phyloP scores from a whole-genome alignment of 2,113 vertebrate genomes.

The Eudyptes chrysolophus region DNA sequence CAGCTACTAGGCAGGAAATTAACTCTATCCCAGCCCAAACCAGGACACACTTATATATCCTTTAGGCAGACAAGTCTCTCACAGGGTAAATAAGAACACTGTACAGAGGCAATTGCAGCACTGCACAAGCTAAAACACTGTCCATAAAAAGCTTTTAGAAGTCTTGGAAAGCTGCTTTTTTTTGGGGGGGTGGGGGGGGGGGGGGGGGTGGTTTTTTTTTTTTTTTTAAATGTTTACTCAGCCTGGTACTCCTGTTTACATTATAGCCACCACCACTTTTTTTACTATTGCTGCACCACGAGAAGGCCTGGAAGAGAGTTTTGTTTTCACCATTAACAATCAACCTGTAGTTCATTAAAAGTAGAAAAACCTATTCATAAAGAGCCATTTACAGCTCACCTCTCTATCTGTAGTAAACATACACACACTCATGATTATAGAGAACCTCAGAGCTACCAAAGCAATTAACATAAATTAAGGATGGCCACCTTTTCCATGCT shows the following conservation, averaged over 20 bases:
- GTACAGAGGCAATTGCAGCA: background rate
- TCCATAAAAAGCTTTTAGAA: background rate
- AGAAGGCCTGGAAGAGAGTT: background rate
- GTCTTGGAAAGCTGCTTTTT: background rate
- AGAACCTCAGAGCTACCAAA: background rate
- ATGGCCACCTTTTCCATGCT: background rate
- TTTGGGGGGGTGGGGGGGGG: accelerated
- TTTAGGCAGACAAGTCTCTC: background rate
- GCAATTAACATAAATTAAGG: background rate
- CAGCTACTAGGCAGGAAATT: too few species aligned
- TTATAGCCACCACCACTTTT: background rate
- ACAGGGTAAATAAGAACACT: background rate
- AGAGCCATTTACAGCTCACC: background rate
- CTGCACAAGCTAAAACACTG: background rate
- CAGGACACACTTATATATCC: background rate
- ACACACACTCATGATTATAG: background rate
- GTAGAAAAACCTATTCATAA: background rate
- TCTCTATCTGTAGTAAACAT: background rate
- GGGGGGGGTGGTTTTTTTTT: too few species aligned
- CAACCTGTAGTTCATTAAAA: background rate
- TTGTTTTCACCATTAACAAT: background rate
- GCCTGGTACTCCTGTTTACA: background rate
- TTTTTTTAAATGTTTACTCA: background rate
- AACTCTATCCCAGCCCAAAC: too few species aligned
- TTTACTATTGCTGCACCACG: background rate